A percentile compares a stretch with the other conserved stretches of the same genome.
Conservation (phyloP, 30 jellyfish, hydroid and myxozoan genomes). For the Catostylus mosaicus region DNA sequence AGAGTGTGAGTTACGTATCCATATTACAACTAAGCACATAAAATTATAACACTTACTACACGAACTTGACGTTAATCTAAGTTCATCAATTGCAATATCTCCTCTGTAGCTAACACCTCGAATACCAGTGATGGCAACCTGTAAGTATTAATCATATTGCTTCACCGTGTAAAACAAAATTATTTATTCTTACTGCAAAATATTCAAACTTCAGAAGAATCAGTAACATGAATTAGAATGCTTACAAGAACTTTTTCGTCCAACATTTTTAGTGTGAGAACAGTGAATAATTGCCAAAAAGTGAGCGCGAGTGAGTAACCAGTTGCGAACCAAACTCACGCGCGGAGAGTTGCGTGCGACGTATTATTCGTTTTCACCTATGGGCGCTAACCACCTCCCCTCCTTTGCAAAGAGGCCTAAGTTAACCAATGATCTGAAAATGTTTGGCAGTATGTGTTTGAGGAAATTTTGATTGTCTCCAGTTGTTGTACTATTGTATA, state of each 20-base stretch:
- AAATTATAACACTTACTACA: slow-evolving; percentile 41
- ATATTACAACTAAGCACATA: not conserved
- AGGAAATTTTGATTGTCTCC: too few relatives aligned
- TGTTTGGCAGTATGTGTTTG: too few relatives aligned
- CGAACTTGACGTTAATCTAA: not conserved
- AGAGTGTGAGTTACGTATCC: not conserved
- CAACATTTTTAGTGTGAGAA: not conserved
- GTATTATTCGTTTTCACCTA: too few relatives aligned
- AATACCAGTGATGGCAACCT: slow-evolving; percentile 31
- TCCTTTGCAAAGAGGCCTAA: too few relatives aligned
- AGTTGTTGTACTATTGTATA: too few relatives aligned
- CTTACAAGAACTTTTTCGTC: not conserved
- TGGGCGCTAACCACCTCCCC: too few relatives aligned
- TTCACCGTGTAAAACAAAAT: not conserved
- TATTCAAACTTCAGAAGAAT: not conserved
- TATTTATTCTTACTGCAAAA: not conserved
- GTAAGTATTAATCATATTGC: not conserved
- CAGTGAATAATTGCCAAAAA: too few relatives aligned
- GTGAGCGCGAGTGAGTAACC: not conserved
- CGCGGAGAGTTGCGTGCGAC: too few relatives aligned
- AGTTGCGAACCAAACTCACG: not conserved
- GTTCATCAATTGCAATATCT: slow-evolving; percentile 58
- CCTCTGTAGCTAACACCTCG: slow-evolving; percentile 37
- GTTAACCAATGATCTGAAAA: too few relatives aligned
- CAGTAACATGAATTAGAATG: not conserved